Percentiles rank a stretch among this genome's conserved stretches.
Conservation (phyloP, 2,797 vertebrate genomes). For the Salmo trutta region DNA sequence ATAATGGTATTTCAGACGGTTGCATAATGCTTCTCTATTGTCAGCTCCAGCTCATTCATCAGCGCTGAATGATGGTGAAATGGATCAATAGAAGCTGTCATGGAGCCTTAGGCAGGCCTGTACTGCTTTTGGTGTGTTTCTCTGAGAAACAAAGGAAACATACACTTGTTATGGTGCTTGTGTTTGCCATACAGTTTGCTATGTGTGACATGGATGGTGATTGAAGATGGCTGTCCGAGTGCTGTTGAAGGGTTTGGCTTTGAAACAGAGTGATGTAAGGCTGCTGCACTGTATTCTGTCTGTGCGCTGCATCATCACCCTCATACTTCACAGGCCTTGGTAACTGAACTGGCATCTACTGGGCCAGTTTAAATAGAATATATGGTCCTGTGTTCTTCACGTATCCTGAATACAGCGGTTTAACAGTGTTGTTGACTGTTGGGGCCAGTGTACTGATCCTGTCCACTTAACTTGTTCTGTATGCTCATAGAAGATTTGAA, state of each 20-base stretch:
- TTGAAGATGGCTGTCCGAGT: conserved; percentile 52
- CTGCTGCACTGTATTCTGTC: background rate
- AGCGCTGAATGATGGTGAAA: conserved; percentile 70
- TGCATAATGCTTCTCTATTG: conserved; percentile 69
- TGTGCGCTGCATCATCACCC: background rate
- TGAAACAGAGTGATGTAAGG: conserved; percentile 36
- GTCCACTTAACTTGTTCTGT: conserved; percentile 2
- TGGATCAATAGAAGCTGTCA: conserved; percentile 71
- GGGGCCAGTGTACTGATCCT: background rate
- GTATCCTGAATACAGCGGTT: conserved; percentile 6
- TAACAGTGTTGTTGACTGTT: conserved; percentile 2
- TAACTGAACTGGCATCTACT: background rate
- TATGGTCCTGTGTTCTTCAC: background rate
- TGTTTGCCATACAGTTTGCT: conserved; percentile 52
- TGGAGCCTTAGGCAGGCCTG: conserved; percentile 49
- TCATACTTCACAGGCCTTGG: background rate
- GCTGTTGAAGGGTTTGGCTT: conserved; percentile 51
- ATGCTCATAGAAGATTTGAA: background rate
- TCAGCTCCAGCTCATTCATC: conserved; percentile 67
- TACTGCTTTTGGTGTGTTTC: conserved; percentile 54
- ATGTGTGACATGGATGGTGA: conserved; percentile 62
- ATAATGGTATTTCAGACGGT: conserved; percentile 62
- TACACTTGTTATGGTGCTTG: conserved; percentile 57
- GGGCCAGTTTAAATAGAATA: background rate
- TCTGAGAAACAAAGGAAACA: conserved; percentile 68